Evolutionary conservation across 2,888 invertebrate species (phyloP), one percentile per base, ranked within the genome.

Genomic region (Endotricha flammealis): DNA sequence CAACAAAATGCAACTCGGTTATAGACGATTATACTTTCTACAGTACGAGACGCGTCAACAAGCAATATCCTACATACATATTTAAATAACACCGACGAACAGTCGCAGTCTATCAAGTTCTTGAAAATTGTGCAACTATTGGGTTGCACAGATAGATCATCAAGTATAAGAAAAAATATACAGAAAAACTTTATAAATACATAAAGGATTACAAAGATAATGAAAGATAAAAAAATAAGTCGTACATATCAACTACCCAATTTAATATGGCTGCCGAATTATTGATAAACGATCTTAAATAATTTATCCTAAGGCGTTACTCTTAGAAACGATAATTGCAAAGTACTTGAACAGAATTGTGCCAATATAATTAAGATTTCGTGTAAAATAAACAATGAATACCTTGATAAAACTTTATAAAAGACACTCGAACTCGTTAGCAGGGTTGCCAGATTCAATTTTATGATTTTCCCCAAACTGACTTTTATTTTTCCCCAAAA

Each of bases 401-500:
- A 85, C 85, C 85, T 83, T 75, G 77, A 75, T 79, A 80, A 76
- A 82, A 75, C 78, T 81, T 82, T 83, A 81, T 57, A 82, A 83
- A 83, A 85, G 79, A 79, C 76, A 82, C 79, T 79, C 75, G 78
- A 80, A 35, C 35, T 29, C 35, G 35, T 35, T 35, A 27, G 12
- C n/a, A n/a, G n/a, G n/a, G n/a, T n/a, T n/a, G n/a, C n/a, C n/a
- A n/a, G n/a, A n/a, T n/a, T n/a, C n/a, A n/a, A n/a, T n/a, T n/a
- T n/a, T n/a, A n/a, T n/a, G n/a, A n/a, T n/a, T n/a, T n/a, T n/a
- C n/a, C n/a, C n/a, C n/a, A n/a, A n/a, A n/a, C n/a, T n/a, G n/a
- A n/a, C n/a, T n/a, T n/a, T n/a, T n/a, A n/a, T n/a, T n/a, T n/a
- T n/a, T n/a, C n/a, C n/a, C n/a, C n/a, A n/a, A n/a, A n/a, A n/a